Evolutionary conservation across 2,113 vertebrate species (phyloP).

Genomic region (Centropus bengalensis): DNA sequence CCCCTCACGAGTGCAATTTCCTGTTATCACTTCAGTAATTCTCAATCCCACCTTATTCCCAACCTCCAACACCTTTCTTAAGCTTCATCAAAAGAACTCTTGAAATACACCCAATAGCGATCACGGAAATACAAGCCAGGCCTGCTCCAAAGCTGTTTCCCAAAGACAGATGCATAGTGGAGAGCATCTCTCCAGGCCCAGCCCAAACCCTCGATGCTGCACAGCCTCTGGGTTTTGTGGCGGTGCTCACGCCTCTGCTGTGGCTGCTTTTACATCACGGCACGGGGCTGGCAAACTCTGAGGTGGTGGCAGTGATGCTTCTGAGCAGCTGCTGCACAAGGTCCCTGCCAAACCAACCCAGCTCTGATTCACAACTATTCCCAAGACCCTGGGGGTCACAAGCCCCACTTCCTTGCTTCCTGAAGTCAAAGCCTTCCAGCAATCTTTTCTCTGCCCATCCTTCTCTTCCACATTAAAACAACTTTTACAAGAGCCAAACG

Average conservation of each 20-base stretch:
- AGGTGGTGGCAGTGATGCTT: neutral
- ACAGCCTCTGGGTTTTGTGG: neutral
- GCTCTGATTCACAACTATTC: neutral
- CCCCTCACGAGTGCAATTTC: neutral
- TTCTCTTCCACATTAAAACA: neutral
- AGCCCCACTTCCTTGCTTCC: too few species aligned
- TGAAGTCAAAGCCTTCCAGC: neutral
- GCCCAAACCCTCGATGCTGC: neutral
- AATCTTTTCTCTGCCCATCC: neutral
- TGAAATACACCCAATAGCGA: neutral
- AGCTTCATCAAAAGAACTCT: neutral
- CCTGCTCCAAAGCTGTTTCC: neutral
- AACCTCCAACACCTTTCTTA: neutral
- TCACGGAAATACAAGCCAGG: neutral
- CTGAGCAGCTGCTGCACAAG: neutral
- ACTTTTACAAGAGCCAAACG: neutral
- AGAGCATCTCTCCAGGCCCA: neutral
- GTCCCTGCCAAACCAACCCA: neutral
- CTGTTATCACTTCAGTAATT: neutral
- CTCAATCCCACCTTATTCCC: too few species aligned
- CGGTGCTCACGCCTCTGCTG: neutral
- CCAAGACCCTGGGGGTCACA: neutral
- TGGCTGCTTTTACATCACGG: neutral
- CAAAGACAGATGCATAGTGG: neutral
- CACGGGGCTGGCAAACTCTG: fast-evolving